These are phyloP conservation scores for Thalassophryne amazonica DNA, from an alignment of 2,797 vertebrate genomes.

Conservation along the genomic window DNA sequence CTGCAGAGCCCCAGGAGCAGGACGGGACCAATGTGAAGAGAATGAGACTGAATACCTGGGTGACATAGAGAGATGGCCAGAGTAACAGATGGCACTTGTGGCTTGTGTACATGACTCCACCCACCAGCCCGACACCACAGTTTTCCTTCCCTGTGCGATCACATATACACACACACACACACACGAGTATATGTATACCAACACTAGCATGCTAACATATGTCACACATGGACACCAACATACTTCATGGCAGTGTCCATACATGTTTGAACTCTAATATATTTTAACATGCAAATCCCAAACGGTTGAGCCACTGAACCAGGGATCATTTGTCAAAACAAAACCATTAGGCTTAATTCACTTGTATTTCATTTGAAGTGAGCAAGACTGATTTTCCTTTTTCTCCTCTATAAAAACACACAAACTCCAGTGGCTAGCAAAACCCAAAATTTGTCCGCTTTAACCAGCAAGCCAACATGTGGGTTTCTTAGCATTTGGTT, in stretches of 20 bases:
- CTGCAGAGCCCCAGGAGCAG: constrained; percentile 80
- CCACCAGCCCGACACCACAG: constrained; percentile 27
- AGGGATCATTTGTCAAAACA: constrained; percentile 38
- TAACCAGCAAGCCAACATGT: constrained; percentile 10
- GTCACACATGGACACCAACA: constrained; percentile 37
- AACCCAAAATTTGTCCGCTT: constrained; percentile 4
- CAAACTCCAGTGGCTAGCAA: background rate
- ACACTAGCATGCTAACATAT: constrained; percentile 48
- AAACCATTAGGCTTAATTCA: constrained; percentile 14
- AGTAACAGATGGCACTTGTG: constrained; percentile 42
- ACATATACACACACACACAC: constrained; percentile 17
- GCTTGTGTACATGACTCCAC: constrained; percentile 62
- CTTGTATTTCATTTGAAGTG: constrained; percentile 29
- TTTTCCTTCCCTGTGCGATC: constrained; percentile 20
- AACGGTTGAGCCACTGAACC: constrained; percentile 47
- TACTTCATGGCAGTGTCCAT: constrained; percentile 34
- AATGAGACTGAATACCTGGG: constrained; percentile 93
- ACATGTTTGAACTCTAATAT: constrained; percentile 30
- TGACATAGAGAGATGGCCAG: constrained; percentile 79
- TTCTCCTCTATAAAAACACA: background rate
- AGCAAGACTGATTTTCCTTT: constrained; percentile 23
- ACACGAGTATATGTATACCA: too few species aligned
- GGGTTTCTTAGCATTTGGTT: constrained; percentile 29
- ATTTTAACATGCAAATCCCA: constrained; percentile 10
- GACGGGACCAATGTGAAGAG: constrained; percentile 90